Evolutionary conservation across 2,888 invertebrate species (phyloP).

Genomic region (Beris chalybata): DNA sequence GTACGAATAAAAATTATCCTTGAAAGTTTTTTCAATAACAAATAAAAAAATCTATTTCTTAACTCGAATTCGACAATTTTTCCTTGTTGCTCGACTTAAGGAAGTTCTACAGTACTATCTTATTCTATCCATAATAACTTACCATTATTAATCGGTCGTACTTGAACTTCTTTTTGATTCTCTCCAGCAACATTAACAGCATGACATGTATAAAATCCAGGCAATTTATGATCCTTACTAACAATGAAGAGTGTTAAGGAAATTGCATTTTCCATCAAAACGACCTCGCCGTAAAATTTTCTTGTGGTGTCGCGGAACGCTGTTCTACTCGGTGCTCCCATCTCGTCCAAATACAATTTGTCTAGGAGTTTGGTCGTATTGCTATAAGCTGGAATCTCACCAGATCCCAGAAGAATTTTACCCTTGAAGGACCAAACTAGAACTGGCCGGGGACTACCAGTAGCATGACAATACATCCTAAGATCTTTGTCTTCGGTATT

Average conservation of each 20-base stretch:
- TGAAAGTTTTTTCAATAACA: too few relatives aligned
- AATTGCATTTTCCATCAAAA: neutral
- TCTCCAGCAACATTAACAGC: conserved; percentile 62
- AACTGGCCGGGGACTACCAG: conserved; percentile 62
- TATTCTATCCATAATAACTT: conserved; percentile 34
- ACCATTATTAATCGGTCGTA: conserved; percentile 56
- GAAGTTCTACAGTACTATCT: too few relatives aligned
- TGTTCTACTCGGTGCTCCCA: neutral
- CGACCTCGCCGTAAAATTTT: neutral
- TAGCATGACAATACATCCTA: conserved; percentile 56
- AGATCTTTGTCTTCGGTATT: too few relatives aligned
- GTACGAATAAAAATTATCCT: too few relatives aligned
- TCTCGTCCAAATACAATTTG: neutral
- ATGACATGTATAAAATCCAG: conserved; percentile 62
- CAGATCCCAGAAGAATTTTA: conserved; percentile 39
- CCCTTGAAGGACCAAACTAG: conserved; percentile 64
- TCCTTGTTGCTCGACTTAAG: too few relatives aligned
- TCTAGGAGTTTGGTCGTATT: neutral
- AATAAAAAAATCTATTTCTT: too few relatives aligned
- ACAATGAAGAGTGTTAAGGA: too few relatives aligned
- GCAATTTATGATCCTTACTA: conserved; percentile 39
- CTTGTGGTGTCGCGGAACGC: neutral
- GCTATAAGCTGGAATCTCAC: conserved; percentile 38
- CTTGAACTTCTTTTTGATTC: conserved; percentile 51
- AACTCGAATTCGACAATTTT: too few relatives aligned